These are phyloP conservation scores for Ichneumoninae sp. DNA, from an alignment of 2,888 invertebrate genomes.

Conservation along the genomic window DNA sequence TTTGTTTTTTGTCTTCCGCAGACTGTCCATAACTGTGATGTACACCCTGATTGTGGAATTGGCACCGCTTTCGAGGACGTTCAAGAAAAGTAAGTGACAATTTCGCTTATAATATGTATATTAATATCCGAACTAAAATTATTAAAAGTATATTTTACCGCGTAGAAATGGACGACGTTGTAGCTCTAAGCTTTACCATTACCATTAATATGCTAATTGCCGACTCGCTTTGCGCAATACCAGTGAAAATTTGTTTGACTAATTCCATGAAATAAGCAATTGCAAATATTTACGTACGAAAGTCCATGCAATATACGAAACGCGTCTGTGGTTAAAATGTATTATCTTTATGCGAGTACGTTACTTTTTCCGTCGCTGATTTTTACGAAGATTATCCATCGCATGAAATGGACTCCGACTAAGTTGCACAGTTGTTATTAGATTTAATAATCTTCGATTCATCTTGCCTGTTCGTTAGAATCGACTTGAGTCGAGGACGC, in stretches of 20 bases:
- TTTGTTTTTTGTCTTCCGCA: conserved; percentile 63
- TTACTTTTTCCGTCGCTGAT: conserved; percentile 60
- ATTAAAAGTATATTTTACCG: conserved; percentile 28
- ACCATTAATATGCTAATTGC: conserved; percentile 74
- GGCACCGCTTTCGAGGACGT: conserved; percentile 85
- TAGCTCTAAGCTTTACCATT: conserved; percentile 70
- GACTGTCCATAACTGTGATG: conserved; percentile 85
- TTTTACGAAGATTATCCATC: conserved; percentile 46
- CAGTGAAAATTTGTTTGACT: conserved; percentile 7
- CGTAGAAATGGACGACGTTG: conserved; percentile 70
- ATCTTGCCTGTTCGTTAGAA: conserved; percentile 8
- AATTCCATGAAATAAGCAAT: conserved; percentile 20
- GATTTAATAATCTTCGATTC: conserved; percentile 7
- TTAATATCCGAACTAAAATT: conserved; percentile 5
- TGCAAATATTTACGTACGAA: background rate
- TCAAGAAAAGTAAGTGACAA: conserved; percentile 82
- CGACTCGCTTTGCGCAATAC: conserved; percentile 67
- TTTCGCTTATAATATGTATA: background rate
- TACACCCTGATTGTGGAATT: conserved; percentile 86
- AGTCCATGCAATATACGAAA: conserved; percentile 7
- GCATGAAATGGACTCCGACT: conserved; percentile 37
- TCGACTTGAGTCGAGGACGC: conserved; percentile 20
- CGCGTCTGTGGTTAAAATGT: conserved; percentile 14
- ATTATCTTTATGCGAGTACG: conserved; percentile 19
- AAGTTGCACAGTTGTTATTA: conserved; percentile 25